Percentiles rank a stretch among this genome's conserved stretches.
Evolutionary conservation across 1,140 invertebrate genomes (phyloP).

Genomic region (Chymomyza costata): DNA sequence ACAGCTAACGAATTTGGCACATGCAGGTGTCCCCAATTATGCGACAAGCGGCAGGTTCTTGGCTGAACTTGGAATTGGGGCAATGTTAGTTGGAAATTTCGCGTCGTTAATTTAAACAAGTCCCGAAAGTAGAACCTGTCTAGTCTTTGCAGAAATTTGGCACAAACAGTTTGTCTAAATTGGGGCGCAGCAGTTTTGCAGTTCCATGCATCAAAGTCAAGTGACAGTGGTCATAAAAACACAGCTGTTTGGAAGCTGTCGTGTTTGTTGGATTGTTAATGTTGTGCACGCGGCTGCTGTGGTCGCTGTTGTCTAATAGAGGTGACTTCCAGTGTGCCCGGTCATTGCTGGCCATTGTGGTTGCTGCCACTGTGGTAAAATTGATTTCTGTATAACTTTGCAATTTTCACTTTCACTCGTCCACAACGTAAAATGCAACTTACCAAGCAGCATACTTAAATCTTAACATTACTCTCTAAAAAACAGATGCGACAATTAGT

Average conservation of each 20-base stretch:
- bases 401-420: slow-evolving; percentile 69
- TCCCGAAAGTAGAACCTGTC: slow-evolving; percentile 65
- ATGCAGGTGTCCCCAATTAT: slow-evolving; percentile 73
- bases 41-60: slow-evolving; percentile 19
- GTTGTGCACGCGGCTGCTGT: slow-evolving; percentile 13
- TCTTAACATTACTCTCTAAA: too few relatives aligned
- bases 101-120: slow-evolving; percentile 52
- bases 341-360: slow-evolving; percentile 23
- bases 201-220: too few relatives aligned
- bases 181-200: too few relatives aligned
- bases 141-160: too few relatives aligned
- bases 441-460: too few relatives aligned
- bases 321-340: slow-evolving; percentile 20
- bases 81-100: slow-evolving; percentile 47
- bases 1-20: slow-evolving; percentile 48
- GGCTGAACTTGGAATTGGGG: slow-evolving; percentile 42
- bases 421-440: too few relatives aligned
- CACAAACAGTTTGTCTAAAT: too few relatives aligned
- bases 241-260: slow-evolving; percentile 30
- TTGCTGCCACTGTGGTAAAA: slow-evolving; percentile 39
- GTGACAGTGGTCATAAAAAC: slow-evolving; percentile 19
- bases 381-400: slow-evolving; percentile 65
- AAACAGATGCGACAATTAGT: slow-evolving; percentile 15
- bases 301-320: slow-evolving; percentile 32
- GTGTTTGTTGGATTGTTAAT: slow-evolving; percentile 41